Conservation (phyloP, 2,888 invertebrate genomes). For the Chaetogeoica ovagalla region DNA sequence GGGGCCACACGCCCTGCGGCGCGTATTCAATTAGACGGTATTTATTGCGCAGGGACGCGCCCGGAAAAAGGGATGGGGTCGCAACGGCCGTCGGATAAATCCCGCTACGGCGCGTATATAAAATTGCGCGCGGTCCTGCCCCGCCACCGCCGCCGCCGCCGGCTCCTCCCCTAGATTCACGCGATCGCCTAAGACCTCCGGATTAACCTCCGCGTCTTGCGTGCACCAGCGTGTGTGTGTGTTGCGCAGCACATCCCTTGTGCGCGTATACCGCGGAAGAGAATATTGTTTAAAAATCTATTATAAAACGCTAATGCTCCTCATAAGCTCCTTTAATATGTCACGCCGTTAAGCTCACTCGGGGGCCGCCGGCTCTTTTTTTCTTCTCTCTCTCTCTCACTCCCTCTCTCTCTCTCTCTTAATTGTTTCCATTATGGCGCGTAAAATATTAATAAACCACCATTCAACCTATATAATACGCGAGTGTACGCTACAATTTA, state of each 20-base stretch:
- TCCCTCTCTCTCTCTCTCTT: not conserved
- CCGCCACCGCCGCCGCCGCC: too few relatives aligned
- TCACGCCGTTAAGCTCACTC: conserved; percentile 33
- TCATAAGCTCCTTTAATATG: conserved; percentile 49
- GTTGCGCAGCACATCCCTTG: not conserved
- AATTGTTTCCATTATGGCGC: conserved; percentile 41
- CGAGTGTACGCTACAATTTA: too few relatives aligned
- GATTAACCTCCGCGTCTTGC: conserved; percentile 42
- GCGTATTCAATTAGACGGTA: conserved; percentile 42
- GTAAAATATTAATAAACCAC: conserved; percentile 25
- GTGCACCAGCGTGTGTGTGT: conserved; percentile 1
- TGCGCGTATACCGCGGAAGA: not conserved
- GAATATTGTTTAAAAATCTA: conserved; percentile 52
- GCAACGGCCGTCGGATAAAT: conserved; percentile 17
- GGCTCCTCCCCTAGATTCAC: conserved; percentile 19
- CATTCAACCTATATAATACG: not conserved
- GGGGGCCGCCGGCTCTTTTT: not conserved
- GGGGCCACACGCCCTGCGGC: not conserved
- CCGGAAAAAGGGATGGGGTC: conserved; percentile 16
- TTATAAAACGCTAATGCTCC: conserved; percentile 45
- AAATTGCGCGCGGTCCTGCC: not conserved
- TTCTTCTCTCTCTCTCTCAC: too few relatives aligned
- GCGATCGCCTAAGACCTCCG: conserved; percentile 46
- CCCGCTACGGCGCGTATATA: not conserved
- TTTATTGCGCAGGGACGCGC: conserved; percentile 29